Base-by-base conservation (phyloP, 2,113 vertebrate species). In the Strigops habroptila region DNA sequence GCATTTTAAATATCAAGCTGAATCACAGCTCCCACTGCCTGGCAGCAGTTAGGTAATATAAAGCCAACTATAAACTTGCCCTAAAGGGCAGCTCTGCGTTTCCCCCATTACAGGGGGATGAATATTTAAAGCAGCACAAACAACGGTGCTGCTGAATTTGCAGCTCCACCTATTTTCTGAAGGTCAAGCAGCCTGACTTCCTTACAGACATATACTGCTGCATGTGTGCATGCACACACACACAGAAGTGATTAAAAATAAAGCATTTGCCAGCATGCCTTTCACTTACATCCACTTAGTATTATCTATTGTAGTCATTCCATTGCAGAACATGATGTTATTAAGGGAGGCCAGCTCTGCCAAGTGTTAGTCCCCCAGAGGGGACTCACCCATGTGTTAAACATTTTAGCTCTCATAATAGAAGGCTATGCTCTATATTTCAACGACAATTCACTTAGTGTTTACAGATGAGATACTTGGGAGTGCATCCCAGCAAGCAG, bases 321-420 rank as follows among this genome's bases (percentile, higher is more conserved):
- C 87, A 57, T 35, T 83, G 88, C 64, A 92, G 89, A 95, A 27
- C 85, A 90, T 78, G 64, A 37, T 18, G 76, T 88, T 94, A 82
- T 91, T 94, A 91, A 92, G 83, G 65, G 76, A 96, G 82, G 81
- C 75, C 83, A 93, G 81, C 74, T 78, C 81, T 96, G 93, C 92
- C 92, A 91, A 93, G 86, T 93, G 87, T 95, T 91, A 92, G 94
- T 96, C 59, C 90, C 94, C 95, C 86, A 96, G 91, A 95, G 93
- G 95, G 94, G 84, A 95, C 83, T 96, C 95, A 96, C 84, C 93
- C 95, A 94, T 91, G 95, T 97, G 95, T 96, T 96, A 96, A 97
- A 96, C 84, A 94, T 84, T 95, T 88, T 87, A 84, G 90, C 73
- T 91, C 77, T 91, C 8, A 1, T 89, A 91, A 93, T 83, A 91